Evolutionary conservation across 2,888 invertebrate genomes (phyloP), one percentile per base, ranked within the genome.

Genomic region (Orthosia gracilis): DNA sequence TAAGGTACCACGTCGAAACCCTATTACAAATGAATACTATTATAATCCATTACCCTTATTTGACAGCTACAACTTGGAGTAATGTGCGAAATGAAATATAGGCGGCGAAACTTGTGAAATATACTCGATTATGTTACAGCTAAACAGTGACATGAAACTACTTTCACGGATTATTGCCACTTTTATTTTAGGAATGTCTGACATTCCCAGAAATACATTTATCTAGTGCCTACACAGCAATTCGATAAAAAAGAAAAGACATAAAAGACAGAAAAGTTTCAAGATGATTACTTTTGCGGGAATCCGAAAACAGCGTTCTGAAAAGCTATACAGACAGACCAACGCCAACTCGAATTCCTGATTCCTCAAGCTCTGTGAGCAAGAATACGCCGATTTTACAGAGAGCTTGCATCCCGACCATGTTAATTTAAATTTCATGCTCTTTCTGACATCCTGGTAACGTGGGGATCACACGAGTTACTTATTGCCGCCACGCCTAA

Each of bases 31-130:
- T 66, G 26, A 67, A 75, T 65, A 64, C 63, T 67, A 80, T 67
- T 61, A 68, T 71, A 80, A 80, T 76, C 81, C 68, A 76, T 76
- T 80, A 71, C 72, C 49, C 61, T 45, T 45, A 65, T 68, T 72
- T 81, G 72, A 79, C 61, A 69, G 67, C 59, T 72, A 76, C 77
- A 73, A 80, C 62, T 82, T 63, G 61, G 59, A 55, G 52, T 62
- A 78, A 62, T 62, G 66, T 62, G 66, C 55, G 26, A 63, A 73
- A 69, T 81, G 65, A 77, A 80, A 71, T 76, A 80, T 61, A 61
- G 72, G 45, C 23, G 15, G 13, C 54, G 50, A 81, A 81, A 63
- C 58, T 69, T 81, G 50, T 61, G 55, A 59, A 81, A 72, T 76
- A 57, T 65, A 69, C 54, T 13, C 45, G 40, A 49, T 40, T 68